Evolutionary conservation across 2,888 invertebrate genomes (phyloP).

Genomic region (Eupsilia transversa): DNA sequence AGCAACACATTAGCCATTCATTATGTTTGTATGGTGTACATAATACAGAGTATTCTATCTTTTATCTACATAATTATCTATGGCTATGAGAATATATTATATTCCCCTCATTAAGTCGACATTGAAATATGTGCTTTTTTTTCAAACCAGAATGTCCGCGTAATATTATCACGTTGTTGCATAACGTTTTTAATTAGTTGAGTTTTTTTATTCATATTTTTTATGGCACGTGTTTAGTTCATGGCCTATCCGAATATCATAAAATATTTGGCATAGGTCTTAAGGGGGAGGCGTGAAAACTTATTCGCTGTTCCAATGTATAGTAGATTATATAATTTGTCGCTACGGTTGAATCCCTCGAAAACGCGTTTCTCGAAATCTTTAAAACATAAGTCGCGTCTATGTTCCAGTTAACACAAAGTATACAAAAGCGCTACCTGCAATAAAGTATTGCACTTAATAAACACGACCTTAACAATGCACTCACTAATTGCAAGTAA

Average conservation of each 20-base stretch:
- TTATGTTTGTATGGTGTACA: not conserved
- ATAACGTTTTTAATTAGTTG: no score
- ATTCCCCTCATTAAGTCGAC: not conserved
- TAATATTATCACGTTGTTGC: no score
- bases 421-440: not conserved
- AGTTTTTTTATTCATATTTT: no score
- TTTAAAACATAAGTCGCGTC: not conserved
- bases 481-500: constrained; percentile 34
- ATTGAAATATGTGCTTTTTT: not conserved
- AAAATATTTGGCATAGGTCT: no score
- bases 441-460: not conserved
- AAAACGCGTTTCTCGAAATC: not conserved
- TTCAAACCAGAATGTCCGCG: no score
- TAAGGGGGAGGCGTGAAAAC: no score
- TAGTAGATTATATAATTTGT: no score
- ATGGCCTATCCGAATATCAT: no score
- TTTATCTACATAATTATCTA: not conserved
- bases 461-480: constrained; percentile 12
- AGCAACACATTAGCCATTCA: no score
- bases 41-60: not conserved
- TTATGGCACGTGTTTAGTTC: no score
- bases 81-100: not conserved
- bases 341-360: no score
- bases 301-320: no score
- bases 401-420: not conserved